Conservation (phyloP, 2,797 vertebrate genomes). For the Chelonia mydas region DNA sequence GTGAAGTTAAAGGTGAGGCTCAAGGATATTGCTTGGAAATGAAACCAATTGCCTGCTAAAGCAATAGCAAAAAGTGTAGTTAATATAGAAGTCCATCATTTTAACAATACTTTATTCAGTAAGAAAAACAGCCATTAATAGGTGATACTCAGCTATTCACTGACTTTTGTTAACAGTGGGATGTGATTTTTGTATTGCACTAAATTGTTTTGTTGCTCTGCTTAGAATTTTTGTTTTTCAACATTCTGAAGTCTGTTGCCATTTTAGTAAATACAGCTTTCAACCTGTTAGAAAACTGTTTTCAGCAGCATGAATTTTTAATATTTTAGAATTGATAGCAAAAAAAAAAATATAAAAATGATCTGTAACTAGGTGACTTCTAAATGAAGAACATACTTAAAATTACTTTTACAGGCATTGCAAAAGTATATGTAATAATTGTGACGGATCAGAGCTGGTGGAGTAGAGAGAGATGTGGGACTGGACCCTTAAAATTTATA, state of each 20-base stretch:
- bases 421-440: accelerated
- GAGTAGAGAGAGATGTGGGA: neutral
- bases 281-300: neutral
- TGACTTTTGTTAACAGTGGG: neutral
- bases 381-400: neutral
- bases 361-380: neutral
- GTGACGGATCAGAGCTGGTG: neutral
- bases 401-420: neutral
- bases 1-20: constrained; percentile 50
- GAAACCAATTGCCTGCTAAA: neutral
- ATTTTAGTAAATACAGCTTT: neutral
- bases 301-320: neutral
- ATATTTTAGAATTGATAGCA: neutral
- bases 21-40: neutral
- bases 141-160: too few relatives aligned
- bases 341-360: neutral
- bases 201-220: neutral
- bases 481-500: neutral
- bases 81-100: neutral
- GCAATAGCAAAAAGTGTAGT: neutral
- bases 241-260: accelerated
- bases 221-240: neutral
- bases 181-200: neutral
- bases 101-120: neutral
- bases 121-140: neutral